Percentiles rank a stretch among this genome's conserved stretches.
Conservation (phyloP, 1,140 invertebrate species). For the Acromyrmex charruanus region DNA sequence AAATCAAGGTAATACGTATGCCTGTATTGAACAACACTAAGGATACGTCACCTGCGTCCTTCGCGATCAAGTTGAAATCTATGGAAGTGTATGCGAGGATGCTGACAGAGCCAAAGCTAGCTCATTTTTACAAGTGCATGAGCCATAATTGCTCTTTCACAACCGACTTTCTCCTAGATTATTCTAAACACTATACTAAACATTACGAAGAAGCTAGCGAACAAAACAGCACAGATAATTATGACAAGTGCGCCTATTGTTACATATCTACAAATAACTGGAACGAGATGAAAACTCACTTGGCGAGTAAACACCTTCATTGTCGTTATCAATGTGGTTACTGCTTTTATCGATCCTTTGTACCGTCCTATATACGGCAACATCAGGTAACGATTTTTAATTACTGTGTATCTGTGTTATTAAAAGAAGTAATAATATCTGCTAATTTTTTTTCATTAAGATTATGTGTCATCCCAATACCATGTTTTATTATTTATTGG, state of each 20-base stretch:
- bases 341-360: constrained; percentile 88
- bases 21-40: constrained; percentile 63
- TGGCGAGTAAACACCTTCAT: constrained; percentile 85
- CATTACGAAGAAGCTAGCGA: constrained; percentile 76
- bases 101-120: constrained; percentile 79
- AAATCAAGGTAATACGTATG: constrained; percentile 73
- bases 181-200: constrained; percentile 82
- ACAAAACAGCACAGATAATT: constrained; percentile 66
- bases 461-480: constrained; percentile 64
- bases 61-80: constrained; percentile 76
- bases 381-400: constrained; percentile 84
- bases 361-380: constrained; percentile 86
- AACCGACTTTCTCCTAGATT: constrained; percentile 75
- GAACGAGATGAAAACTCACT: constrained; percentile 79
- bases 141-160: constrained; percentile 86
- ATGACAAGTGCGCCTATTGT: constrained; percentile 86
- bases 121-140: constrained; percentile 88
- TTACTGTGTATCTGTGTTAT: background rate
- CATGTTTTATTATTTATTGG: constrained; percentile 63
- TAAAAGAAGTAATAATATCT: background rate
- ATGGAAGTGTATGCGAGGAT: constrained; percentile 78
- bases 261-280: constrained; percentile 69
- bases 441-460: constrained; percentile 20
- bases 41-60: constrained; percentile 33
- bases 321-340: constrained; percentile 88